Conservation (phyloP, 35 echinoderm and acorn worm species). For the Apostichopus parvimensis region DNA sequence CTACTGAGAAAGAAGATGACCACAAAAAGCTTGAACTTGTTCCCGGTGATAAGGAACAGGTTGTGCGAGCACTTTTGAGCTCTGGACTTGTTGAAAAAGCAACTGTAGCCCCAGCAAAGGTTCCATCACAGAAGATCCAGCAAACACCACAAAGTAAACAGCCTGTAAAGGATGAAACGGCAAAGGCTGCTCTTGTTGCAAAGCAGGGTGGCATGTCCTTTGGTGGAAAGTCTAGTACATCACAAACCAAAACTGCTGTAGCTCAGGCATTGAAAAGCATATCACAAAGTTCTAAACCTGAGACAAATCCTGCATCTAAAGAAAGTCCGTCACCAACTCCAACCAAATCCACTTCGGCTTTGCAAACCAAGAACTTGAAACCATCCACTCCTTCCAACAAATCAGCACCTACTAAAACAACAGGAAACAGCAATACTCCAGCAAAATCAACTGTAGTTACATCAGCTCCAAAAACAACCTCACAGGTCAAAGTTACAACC, state of each 20-base stretch:
- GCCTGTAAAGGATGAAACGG: slow-evolving; percentile 17
- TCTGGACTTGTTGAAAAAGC: slow-evolving; percentile 40
- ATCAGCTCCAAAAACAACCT: neutral
- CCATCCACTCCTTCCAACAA: neutral
- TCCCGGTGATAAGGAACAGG: slow-evolving; percentile 40
- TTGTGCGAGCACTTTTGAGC: slow-evolving; percentile 33
- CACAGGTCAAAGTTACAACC: neutral
- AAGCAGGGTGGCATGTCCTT: neutral
- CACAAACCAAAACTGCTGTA: slow-evolving; percentile 45
- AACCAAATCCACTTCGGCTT: neutral
- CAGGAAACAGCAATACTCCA: neutral
- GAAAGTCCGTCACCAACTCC: slow-evolving; percentile 1
- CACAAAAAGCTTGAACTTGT: slow-evolving; percentile 17
- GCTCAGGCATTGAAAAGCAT: slow-evolving; percentile 50
- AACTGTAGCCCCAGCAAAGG: neutral
- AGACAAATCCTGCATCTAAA: neutral
- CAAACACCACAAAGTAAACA: neutral
- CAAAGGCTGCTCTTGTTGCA: neutral
- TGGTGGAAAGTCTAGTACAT: neutral
- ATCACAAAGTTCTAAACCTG: slow-evolving; percentile 5
- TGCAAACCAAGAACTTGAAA: slow-evolving; percentile 1
- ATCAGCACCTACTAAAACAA: neutral
- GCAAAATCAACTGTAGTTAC: neutral
- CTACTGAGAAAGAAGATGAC: neutral
- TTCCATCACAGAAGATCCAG: neutral